Conservation (phyloP, 2,797 vertebrate species). For the Rhinophrynus dorsalis region DNA sequence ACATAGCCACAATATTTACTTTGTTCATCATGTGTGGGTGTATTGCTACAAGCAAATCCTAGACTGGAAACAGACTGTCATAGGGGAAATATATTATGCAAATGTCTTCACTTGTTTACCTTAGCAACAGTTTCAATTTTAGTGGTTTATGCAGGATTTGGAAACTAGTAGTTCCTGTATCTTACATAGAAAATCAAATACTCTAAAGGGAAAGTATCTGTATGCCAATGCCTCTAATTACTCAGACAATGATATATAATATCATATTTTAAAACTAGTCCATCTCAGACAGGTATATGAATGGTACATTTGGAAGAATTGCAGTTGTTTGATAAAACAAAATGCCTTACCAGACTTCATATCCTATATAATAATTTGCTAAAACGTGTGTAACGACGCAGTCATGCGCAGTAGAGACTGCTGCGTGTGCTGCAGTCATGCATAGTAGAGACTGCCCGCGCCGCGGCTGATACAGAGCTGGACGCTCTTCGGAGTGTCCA, state of each 20-base stretch:
- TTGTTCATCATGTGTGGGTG: slow-evolving; percentile 50
- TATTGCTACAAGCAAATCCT: slow-evolving; percentile 57
- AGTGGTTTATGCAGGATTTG: neutral
- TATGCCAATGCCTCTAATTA: neutral
- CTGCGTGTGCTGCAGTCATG: too few species aligned
- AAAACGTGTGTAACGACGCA: too few species aligned
- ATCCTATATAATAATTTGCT: too few species aligned
- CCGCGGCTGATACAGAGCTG: too few species aligned
- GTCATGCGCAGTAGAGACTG: too few species aligned
- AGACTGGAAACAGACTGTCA: slow-evolving; percentile 58
- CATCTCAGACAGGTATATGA: too few species aligned
- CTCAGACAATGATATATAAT: neutral
- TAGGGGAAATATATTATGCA: slow-evolving; percentile 57
- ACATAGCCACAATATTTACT: slow-evolving; percentile 10
- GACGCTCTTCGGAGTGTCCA: too few species aligned
- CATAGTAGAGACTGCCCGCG: too few species aligned
- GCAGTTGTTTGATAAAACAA: too few species aligned
- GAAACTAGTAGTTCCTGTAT: slow-evolving; percentile 3
- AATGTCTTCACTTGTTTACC: slow-evolving; percentile 55
- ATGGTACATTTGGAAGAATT: too few species aligned
- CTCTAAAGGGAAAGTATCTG: neutral
- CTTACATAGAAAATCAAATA: neutral
- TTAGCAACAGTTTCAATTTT: slow-evolving; percentile 54
- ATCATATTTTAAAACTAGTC: neutral
- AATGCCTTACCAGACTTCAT: too few species aligned